Evolutionary conservation across 2,888 invertebrate species (phyloP).

Genomic region (Melieria crassipennis): DNA sequence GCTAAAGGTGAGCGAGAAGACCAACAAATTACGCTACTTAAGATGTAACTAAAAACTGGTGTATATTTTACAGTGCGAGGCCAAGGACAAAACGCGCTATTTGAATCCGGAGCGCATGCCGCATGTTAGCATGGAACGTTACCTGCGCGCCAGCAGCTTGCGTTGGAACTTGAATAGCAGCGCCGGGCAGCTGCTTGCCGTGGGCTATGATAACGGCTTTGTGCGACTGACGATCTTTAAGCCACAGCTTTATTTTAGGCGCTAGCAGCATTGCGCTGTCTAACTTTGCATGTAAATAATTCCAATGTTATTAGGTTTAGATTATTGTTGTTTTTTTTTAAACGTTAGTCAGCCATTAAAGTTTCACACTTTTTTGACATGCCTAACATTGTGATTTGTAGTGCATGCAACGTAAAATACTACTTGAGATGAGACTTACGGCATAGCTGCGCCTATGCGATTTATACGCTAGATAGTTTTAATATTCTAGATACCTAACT

Average conservation of each 20-base stretch:
- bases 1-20: conserved; percentile 35
- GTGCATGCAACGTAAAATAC: no score
- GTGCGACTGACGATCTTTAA: conserved; percentile 52
- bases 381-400: no score
- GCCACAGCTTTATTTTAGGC: conserved; percentile 2
- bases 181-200: conserved; percentile 51
- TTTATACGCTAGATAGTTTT: no score
- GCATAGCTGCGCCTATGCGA: no score
- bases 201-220: conserved; percentile 62
- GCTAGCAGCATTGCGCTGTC: no score
- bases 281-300: no score
- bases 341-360: no score
- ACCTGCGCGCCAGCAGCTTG: conserved; percentile 55
- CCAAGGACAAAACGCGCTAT: conserved; percentile 31
- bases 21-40: not conserved
- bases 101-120: conserved; percentile 44
- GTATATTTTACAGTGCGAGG: conserved; percentile 18
- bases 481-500: no score
- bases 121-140: conserved; percentile 42
- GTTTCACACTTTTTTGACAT: no score
- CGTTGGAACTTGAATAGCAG: conserved; percentile 57
- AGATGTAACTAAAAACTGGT: not conserved
- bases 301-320: no score
- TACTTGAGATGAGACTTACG: no score
- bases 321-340: no score